A percentile compares a stretch with the other conserved stretches of the same genome.
These are phyloP conservation scores for Ypsolopha sequella DNA, from an alignment of 2,888 invertebrate species.

Conservation along the genomic window DNA sequence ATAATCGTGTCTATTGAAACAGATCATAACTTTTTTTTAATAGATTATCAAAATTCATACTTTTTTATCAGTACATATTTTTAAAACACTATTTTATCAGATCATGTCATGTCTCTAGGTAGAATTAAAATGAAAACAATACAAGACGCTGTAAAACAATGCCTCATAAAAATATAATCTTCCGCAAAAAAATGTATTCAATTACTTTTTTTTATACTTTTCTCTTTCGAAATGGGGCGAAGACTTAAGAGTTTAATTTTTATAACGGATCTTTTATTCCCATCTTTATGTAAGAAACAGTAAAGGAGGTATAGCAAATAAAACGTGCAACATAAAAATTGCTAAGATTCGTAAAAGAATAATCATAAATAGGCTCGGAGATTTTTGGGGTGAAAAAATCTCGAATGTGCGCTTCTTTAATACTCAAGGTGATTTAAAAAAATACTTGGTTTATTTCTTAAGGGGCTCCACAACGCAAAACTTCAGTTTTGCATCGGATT, in stretches of 20 bases:
- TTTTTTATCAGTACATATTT: too few species aligned
- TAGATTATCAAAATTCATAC: too few species aligned
- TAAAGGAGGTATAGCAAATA: constrained; percentile 48
- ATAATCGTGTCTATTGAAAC: too few species aligned
- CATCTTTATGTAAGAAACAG: constrained; percentile 42
- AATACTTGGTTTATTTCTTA: too few species aligned
- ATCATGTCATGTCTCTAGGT: too few species aligned
- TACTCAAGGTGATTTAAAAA: too few species aligned
- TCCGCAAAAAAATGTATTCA: constrained; percentile 1
- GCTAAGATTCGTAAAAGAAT: constrained; percentile 41
- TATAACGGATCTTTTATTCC: constrained; percentile 59
- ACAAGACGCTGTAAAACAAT: background rate
- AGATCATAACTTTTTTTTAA: too few species aligned
- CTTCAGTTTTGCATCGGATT: too few species aligned
- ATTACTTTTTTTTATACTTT: background rate
- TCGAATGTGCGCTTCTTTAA: background rate
- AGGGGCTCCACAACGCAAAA: too few species aligned
- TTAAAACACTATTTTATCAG: too few species aligned
- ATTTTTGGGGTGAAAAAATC: constrained; percentile 12
- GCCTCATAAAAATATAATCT: constrained; percentile 1
- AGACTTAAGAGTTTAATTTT: constrained; percentile 60
- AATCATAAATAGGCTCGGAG: constrained; percentile 29
- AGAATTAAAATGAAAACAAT: background rate
- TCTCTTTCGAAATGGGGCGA: background rate
- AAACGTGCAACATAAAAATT: constrained; percentile 45